phyloP scores from a whole-genome alignment of 2,113 vertebrate species.

The Rhinolophus sinicus region DNA sequence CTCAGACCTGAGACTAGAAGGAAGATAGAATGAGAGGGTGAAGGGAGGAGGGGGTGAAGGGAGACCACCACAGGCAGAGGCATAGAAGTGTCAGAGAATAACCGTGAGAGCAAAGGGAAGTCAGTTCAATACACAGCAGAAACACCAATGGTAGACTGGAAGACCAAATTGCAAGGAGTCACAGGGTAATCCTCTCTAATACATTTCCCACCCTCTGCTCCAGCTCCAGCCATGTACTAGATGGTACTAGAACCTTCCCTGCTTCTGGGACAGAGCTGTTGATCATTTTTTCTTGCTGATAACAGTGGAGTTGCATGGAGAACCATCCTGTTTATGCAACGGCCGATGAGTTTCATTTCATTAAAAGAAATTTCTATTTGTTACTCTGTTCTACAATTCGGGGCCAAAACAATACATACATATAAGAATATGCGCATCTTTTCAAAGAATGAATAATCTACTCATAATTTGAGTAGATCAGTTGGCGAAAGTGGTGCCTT shows the following conservation, averaged over 20 bases:
- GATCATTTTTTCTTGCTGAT: background rate
- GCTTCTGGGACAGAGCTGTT: background rate
- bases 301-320: rapidly evolving
- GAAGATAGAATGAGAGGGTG: background rate
- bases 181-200: background rate
- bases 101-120: background rate
- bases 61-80: background rate
- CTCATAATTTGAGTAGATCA: background rate
- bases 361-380: background rate
- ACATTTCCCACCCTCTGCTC: background rate
- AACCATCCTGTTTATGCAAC: background rate
- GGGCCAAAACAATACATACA: background rate
- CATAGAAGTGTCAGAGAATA: background rate
- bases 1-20: background rate
- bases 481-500: background rate
- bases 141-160: background rate
- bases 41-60: background rate
- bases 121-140: background rate
- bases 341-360: background rate
- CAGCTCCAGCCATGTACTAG: background rate
- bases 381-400: background rate
- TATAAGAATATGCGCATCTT: background rate
- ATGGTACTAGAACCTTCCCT: background rate
- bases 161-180: background rate
- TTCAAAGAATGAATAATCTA: background rate